A percentile compares a stretch with the other conserved stretches of the same genome.
phyloP scores from a whole-genome alignment of 2,888 invertebrate genomes.

The Ichneumoninae sp. region DNA sequence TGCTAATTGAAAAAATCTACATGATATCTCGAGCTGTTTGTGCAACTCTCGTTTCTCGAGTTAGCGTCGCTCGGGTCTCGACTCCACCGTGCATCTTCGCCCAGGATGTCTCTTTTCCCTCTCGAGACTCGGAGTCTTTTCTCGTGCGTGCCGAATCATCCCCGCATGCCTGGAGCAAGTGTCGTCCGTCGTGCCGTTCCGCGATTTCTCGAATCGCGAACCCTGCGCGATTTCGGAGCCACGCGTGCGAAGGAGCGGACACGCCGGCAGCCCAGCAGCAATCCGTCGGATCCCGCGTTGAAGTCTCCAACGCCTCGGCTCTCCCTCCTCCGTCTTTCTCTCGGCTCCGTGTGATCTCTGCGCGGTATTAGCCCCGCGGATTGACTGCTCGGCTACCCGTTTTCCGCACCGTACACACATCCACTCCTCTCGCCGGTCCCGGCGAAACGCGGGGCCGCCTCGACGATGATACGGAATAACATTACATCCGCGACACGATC shows the following conservation, averaged over 20 bases:
- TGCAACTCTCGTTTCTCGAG: conserved; percentile 1
- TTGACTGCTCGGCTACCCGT: conserved; percentile 20
- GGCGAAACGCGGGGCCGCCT: conserved; percentile 41
- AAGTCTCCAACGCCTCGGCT: conserved; percentile 76
- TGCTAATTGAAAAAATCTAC: conserved; percentile 62
- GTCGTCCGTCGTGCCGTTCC: not conserved
- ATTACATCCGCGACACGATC: conserved; percentile 56
- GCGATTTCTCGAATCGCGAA: conserved; percentile 4
- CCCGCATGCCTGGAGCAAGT: not conserved
- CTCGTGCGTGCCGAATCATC: not conserved
- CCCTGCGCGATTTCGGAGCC: conserved; percentile 50
- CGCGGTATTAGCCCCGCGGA: not conserved
- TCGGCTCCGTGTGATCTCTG: not conserved
- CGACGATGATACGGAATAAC: conserved; percentile 57
- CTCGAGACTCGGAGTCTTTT: not conserved
- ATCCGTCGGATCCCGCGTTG: conserved; percentile 81
- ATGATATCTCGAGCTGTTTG: conserved; percentile 6
- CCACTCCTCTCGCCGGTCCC: conserved; percentile 15
- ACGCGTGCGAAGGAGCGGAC: not conserved
- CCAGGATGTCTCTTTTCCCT: not conserved
- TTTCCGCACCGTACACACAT: not conserved
- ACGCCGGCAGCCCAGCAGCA: conserved; percentile 47
- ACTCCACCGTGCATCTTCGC: not conserved
- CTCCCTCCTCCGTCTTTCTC: conserved; percentile 1
- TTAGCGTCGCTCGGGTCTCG: not conserved